A percentile compares a stretch with the other conserved stretches of the same genome.
Evolutionary conservation across 2,888 invertebrate species (phyloP).

Genomic region (Cephonodes hylas): DNA sequence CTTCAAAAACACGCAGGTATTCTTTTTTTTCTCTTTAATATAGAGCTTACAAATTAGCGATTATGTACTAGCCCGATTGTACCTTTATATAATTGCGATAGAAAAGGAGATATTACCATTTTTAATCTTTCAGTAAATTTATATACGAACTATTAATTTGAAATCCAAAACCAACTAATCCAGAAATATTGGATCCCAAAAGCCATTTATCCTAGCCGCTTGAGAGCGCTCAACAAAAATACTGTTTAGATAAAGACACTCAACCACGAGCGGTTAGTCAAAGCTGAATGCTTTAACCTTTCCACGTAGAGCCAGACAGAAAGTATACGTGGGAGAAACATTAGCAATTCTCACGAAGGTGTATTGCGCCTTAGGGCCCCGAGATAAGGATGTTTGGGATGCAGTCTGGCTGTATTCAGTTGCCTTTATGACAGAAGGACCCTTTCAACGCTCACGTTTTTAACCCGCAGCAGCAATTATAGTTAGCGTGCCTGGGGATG

Average conservation of each 20-base stretch:
- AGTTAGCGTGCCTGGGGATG: constrained; percentile 64
- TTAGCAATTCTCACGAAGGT: constrained; percentile 47
- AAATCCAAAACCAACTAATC: background rate
- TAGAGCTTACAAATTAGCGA: too few relatives aligned
- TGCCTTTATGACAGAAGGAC: constrained; percentile 61
- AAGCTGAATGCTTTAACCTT: constrained; percentile 53
- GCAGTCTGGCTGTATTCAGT: constrained; percentile 41
- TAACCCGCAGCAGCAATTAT: constrained; percentile 74
- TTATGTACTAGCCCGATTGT: too few relatives aligned
- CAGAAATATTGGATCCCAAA: background rate
- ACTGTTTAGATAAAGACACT: constrained; percentile 10
- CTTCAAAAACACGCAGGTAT: too few relatives aligned
- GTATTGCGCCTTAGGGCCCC: constrained; percentile 17
- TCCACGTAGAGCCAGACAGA: constrained; percentile 59
- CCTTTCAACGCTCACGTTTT: constrained; percentile 69
- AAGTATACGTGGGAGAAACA: constrained; percentile 31
- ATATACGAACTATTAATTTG: too few relatives aligned
- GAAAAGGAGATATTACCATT: too few relatives aligned
- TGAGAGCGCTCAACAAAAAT: background rate
- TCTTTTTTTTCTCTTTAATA: too few relatives aligned
- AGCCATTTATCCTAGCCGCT: background rate
- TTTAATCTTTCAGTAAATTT: too few relatives aligned
- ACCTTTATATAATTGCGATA: too few relatives aligned
- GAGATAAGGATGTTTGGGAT: constrained; percentile 27
- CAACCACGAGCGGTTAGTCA: constrained; percentile 25